Conservation (phyloP, 2,797 vertebrate species). For the Vespertilio murinus region DNA sequence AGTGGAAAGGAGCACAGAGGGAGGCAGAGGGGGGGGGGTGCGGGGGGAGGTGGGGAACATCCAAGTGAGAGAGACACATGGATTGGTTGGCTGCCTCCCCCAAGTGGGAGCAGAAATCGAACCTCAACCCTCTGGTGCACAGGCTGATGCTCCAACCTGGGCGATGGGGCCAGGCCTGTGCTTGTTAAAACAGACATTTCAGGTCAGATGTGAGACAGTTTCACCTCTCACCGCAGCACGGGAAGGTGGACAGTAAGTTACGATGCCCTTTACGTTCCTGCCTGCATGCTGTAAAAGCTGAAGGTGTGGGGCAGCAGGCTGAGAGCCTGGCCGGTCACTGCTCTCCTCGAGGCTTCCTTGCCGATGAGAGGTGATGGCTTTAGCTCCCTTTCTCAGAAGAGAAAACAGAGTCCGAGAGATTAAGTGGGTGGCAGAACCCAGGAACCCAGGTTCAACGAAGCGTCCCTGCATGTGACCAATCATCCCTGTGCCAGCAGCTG, state of each 20-base stretch:
- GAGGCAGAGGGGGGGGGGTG: no score
- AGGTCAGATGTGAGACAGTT: neutral
- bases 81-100: no score
- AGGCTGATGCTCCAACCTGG: no score
- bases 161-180: no score
- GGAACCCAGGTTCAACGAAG: neutral
- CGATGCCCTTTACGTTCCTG: neutral
- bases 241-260: neutral
- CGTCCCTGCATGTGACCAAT: neutral
- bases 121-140: no score
- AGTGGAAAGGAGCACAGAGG: no score
- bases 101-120: no score
- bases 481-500: neutral
- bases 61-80: no score
- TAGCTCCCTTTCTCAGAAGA: neutral
- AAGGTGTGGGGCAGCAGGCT: rapidly evolving
- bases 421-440: neutral
- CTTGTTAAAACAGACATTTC: neutral
- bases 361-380: neutral
- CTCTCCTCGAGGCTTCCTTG: neutral
- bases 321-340: rapidly evolving
- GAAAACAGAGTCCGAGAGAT: neutral
- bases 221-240: neutral
- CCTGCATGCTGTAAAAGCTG: neutral
- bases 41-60: no score